Evolutionary conservation across 2,797 vertebrate species (phyloP), one percentile per base, ranked within the genome.

Genomic region (Esox lucius): DNA sequence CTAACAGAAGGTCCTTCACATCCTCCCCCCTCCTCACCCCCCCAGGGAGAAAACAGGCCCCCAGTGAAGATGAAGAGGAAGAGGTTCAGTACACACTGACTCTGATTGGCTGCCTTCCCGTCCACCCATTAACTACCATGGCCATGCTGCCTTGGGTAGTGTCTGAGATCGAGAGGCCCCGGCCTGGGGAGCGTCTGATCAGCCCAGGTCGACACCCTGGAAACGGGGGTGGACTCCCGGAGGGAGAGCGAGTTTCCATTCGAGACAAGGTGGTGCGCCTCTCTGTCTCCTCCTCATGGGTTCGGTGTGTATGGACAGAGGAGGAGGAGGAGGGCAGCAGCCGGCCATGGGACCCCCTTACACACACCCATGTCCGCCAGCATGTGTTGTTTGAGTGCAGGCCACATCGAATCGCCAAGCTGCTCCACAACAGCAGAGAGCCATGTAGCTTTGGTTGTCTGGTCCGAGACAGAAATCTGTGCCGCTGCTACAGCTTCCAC

Each of bases 81-180:
- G 92, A 93, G 3, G 84, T 95, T 67, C 91, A 76, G 72, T 99
- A 97, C 82, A 89, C 87, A 67, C 93, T 99, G 35, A 94, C 93
- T 31, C 85, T 99, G 5, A 87, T 94, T 6, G 97, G 97, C 39
- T 96, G 92, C 22, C 85, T 96, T 79, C 87, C 91, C 0, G 95
- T 98, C 49, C 96, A 98, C 75, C 85, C 92, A 1, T 92, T 97
- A 62, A 98, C 96, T 81, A 97, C 97, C 64, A 96, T 96, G 96
- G 86, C 97, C 71, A 96, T 98, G 95, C 93, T 99, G 70, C 97
- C 98, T 0, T 99, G 98, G 98, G 94, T 99, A 64, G 95, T 98
- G 88, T 95, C 97, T 0, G 96, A 98, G 90, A 95, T 98, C 73
- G 92, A 92, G 51, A 91, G 82, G 64, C 89, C 91, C 15, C 81